These are phyloP conservation scores for Malacoctenus gilli DNA, from an alignment of 2,797 vertebrate species.

Conservation along the genomic window DNA sequence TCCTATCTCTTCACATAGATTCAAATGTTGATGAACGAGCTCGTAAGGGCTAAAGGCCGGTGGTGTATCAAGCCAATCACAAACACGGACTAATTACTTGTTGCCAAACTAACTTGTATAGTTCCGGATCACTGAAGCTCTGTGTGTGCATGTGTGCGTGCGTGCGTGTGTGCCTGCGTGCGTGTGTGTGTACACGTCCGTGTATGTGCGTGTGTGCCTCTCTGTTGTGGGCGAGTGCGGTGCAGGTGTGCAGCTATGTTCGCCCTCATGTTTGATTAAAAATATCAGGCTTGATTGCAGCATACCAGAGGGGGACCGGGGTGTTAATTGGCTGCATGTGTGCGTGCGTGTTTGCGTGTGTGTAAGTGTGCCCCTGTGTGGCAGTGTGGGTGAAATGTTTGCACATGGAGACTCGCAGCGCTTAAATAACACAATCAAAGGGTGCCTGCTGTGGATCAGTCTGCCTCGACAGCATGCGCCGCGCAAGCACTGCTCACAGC, in stretches of 20 bases:
- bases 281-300: conserved; percentile 59
- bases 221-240: conserved; percentile 29
- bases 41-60: conserved; percentile 36
- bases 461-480: conserved; percentile 36
- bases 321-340: conserved; percentile 65
- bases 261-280: conserved; percentile 68
- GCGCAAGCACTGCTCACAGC: background rate
- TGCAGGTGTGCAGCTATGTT: conserved; percentile 59
- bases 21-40: conserved; percentile 41
- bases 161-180: too few relatives aligned
- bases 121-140: conserved; percentile 24
- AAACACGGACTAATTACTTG: conserved; percentile 49
- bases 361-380: conserved; percentile 13
- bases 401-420: conserved; percentile 45
- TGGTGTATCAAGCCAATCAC: conserved; percentile 45
- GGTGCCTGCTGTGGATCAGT: conserved; percentile 57
- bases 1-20: conserved; percentile 18
- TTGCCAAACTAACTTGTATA: conserved; percentile 47
- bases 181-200: conserved; percentile 1
- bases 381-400: conserved; percentile 48
- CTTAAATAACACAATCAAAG: conserved; percentile 65
- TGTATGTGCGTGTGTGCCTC: too few relatives aligned
- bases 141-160: conserved; percentile 21
- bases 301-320: conserved; percentile 57
- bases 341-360: too few relatives aligned